Percentiles rank a stretch among this genome's conserved stretches.
phyloP scores from a whole-genome alignment of 37 sponge, comb jelly and placozoan species.

The Chondrilla cf. caribensis region DNA sequence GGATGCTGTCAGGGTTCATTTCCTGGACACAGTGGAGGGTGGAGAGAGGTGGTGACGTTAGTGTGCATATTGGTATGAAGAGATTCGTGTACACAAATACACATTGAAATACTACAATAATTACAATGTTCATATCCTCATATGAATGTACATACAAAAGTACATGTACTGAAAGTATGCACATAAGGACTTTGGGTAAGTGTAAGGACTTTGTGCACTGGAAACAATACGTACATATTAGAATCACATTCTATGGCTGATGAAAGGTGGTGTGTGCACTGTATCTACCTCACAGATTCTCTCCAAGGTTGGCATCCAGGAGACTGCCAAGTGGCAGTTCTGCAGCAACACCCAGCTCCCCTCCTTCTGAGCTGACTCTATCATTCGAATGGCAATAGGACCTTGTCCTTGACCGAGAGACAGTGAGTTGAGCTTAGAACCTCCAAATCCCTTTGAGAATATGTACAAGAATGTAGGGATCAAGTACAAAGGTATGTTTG shows the following conservation, averaged over 20 bases:
- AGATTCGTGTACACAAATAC: neutral
- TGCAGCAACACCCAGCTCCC: conserved; percentile 98
- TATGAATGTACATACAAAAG: neutral
- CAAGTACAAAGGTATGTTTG: neutral
- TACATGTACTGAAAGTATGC: neutral
- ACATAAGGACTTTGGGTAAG: too few species aligned
- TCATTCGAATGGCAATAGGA: conserved; percentile 96
- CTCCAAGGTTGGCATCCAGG: conserved; percentile 99
- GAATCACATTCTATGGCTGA: too few species aligned
- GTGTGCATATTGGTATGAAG: too few species aligned
- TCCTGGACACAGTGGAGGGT: conserved; percentile 44
- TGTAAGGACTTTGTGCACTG: neutral
- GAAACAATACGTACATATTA: neutral
- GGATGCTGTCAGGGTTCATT: conserved; percentile 92
- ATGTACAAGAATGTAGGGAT: neutral
- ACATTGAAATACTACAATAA: too few species aligned
- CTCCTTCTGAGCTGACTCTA: conserved; percentile 92
- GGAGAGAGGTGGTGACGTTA: too few species aligned
- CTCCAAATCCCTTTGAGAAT: conserved; percentile 87
- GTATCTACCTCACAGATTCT: conserved; percentile 78
- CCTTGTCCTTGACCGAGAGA: conserved; percentile 99
- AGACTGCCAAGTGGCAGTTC: conserved; percentile 99
- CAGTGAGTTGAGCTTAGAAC: conserved; percentile 86
- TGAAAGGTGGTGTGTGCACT: too few species aligned
- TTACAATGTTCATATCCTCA: neutral